Conservation (phyloP, 2,888 invertebrate species). For the Folsomia manolachei region DNA sequence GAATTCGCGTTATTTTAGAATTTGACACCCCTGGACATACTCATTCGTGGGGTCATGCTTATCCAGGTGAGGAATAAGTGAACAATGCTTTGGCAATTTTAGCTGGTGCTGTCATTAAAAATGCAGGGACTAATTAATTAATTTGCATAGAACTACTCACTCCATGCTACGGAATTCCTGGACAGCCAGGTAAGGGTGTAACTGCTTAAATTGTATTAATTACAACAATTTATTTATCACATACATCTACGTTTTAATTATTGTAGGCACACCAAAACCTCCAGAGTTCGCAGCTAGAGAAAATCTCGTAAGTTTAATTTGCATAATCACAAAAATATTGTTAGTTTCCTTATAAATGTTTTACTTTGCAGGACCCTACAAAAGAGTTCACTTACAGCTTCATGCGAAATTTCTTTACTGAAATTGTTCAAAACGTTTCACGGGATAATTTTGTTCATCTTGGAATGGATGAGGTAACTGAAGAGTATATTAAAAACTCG, state of each 20-base stretch:
- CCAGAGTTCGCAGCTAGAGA: conserved; percentile 63
- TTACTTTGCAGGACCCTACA: too few species aligned
- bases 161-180: conserved; percentile 62
- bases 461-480: conserved; percentile 81
- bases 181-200: conserved; percentile 53
- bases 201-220: too few species aligned
- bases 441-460: conserved; percentile 81
- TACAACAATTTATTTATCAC: too few species aligned
- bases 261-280: conserved; percentile 30
- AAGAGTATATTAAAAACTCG: not conserved
- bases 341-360: too few species aligned
- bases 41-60: conserved; percentile 21
- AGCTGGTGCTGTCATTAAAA: too few species aligned
- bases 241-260: too few species aligned
- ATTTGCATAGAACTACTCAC: conserved; percentile 71
- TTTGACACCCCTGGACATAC: conserved; percentile 77
- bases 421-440: conserved; percentile 65
- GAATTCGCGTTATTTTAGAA: conserved; percentile 84
- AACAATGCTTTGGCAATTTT: too few species aligned
- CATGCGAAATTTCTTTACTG: conserved; percentile 66
- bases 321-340: too few species aligned
- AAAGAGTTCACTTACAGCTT: conserved; percentile 66
- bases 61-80: conserved; percentile 32
- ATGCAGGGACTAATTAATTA: too few species aligned
- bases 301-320: too few species aligned